Evolutionary conservation across 2,888 invertebrate species (phyloP).

Genomic region (Lamellibrachia satsuma): DNA sequence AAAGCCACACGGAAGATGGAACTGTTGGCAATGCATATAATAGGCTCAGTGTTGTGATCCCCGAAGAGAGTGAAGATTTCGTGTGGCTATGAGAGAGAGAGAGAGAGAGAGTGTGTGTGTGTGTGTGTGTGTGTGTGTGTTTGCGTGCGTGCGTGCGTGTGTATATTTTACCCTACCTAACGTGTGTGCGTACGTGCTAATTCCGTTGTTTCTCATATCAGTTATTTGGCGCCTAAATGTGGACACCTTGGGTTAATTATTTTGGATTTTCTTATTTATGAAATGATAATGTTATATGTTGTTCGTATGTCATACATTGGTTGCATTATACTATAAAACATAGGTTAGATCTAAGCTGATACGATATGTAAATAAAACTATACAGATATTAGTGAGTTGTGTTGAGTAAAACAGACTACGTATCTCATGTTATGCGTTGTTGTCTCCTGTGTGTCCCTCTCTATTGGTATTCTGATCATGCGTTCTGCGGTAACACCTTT

Average conservation of each 20-base stretch:
- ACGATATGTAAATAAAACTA: not conserved
- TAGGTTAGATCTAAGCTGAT: not conserved
- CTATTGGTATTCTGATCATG: not conserved
- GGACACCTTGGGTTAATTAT: too few species aligned
- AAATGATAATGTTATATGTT: too few species aligned
- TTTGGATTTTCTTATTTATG: too few species aligned
- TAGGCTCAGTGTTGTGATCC: not conserved
- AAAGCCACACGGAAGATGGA: not conserved
- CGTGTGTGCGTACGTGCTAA: not conserved
- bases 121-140: not conserved
- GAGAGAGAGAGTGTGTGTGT: not conserved
- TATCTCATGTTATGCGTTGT: not conserved
- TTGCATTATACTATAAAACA: not conserved
- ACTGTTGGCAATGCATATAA: not conserved
- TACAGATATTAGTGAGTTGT: not conserved
- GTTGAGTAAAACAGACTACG: not conserved
- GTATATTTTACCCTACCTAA: not conserved
- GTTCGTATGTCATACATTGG: too few species aligned
- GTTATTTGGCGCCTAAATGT: too few species aligned
- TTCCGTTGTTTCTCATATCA: too few species aligned
- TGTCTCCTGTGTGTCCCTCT: not conserved
- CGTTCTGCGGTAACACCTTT: not conserved
- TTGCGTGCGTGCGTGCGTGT: not conserved
- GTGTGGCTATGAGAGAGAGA: not conserved
- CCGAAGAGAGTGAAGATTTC: not conserved